Base-by-base conservation (phyloP, 1,140 invertebrate genomes). In the Panagrolaimus sp. region DNA sequence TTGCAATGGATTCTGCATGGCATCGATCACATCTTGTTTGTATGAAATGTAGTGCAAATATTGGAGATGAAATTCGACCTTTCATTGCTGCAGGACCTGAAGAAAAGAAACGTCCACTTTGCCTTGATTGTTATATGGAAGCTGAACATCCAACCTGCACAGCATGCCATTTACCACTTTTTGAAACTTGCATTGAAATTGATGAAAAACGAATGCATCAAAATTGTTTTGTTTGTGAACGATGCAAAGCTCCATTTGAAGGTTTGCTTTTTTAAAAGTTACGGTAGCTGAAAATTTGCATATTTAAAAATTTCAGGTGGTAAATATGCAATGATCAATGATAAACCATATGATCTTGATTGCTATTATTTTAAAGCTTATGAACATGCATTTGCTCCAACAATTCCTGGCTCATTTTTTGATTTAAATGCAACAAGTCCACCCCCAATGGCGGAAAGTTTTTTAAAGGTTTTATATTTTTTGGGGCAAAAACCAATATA, bases 101-200 rank as follows among this genome's bases (percentile, higher is more conserved):
- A 14, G 24, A 47, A n/a, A n/a, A 21, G 8, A 71, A 71, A 4
- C 17, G 14, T 12, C 68, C 69, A 10, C 66, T 73, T 17, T 70
- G 69, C n/a, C 24, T 70, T 26, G 69, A 70, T 64, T 70, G 69
- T 28, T 38, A 70, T 26, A 70, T 70, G 69, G 69, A 70, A 15
- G 46, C 46, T 8, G 28, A 70, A 21, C 68, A 70, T 62, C 69
- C 69, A 24, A 48, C 15, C 0, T 70, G 69, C 43, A 70, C 43
- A 10, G 43, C 12, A 9, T 70, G 69, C 15, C 14, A 70, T 48
- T 10, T 12, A 21, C 69, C 68, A 28, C 26, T 70, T 70, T n/a
- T 28, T 24, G 69, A 70, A 43, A 17, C 17, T n/a, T 32, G 28
- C n/a, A 17, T 70, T 21, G 26, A 71, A 26, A 26, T 64, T 10